Conservation (phyloP, 2,113 vertebrate species). For the Pachypanchax playfairii region DNA sequence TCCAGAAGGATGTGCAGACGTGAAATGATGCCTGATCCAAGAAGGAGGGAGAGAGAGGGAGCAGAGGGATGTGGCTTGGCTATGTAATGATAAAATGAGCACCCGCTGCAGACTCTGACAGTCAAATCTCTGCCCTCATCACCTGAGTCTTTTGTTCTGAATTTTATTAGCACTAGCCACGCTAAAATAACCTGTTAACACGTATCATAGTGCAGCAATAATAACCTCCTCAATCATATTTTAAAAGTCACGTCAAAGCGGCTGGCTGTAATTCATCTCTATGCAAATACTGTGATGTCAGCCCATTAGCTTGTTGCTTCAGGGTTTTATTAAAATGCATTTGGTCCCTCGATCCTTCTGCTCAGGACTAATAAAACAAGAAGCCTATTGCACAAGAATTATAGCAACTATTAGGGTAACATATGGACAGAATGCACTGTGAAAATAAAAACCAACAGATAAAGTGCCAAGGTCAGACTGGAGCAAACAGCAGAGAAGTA, state of each 20-base stretch:
- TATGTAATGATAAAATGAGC: slow-evolving; percentile 79
- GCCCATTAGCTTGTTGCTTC: slow-evolving; percentile 89
- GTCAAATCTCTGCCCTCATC: slow-evolving; percentile 68
- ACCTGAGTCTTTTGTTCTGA: slow-evolving; percentile 73
- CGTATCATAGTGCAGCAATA: slow-evolving; percentile 83
- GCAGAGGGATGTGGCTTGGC: slow-evolving; percentile 13
- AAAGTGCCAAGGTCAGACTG: slow-evolving; percentile 90
- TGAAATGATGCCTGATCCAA: slow-evolving; percentile 7
- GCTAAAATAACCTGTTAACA: slow-evolving; percentile 85
- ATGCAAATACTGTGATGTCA: slow-evolving; percentile 93
- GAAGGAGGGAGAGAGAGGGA: neutral
- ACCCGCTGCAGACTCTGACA: slow-evolving; percentile 71
- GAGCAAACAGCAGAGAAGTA: slow-evolving; percentile 87
- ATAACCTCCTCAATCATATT: slow-evolving; percentile 95
- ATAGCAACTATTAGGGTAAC: slow-evolving; percentile 95
- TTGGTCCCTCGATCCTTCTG: slow-evolving; percentile 78
- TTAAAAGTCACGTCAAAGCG: slow-evolving; percentile 93
- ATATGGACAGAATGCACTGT: slow-evolving; percentile 92
- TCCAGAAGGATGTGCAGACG: slow-evolving; percentile 36
- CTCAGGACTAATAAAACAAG: slow-evolving; percentile 89
- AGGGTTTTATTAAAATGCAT: slow-evolving; percentile 92
- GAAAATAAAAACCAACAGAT: slow-evolving; percentile 96
- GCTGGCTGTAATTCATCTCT: slow-evolving; percentile 90
- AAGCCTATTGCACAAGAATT: slow-evolving; percentile 93
- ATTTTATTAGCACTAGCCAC: slow-evolving; percentile 81